Base-by-base conservation (phyloP, 2,888 invertebrate genomes). In the Strigamia transsilvanica region DNA sequence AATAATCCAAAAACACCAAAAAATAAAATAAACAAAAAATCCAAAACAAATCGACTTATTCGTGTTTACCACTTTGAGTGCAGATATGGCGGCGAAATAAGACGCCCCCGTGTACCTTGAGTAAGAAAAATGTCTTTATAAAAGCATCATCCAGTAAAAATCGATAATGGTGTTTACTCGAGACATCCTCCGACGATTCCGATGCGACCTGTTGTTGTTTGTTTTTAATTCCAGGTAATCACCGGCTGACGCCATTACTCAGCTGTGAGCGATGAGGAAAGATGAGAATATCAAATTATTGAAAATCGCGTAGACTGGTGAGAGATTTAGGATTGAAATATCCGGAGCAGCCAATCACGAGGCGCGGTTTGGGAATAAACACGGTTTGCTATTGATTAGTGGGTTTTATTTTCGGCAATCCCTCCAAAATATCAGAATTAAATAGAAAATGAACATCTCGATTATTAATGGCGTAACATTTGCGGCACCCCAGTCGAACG, bases 121-220 rank as follows among this genome's bases (percentile, higher is more conserved):
- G 84, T 61, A 2, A 3, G 83, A 56, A 83, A 81, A 27, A 73
- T 32, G 34, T 56, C 82, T 32, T 41, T n/a, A 38, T 56, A 46
- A 73, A 83, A 13, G 32, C 18, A 9, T 15, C 21, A 32, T 79
- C 12, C 3, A 0, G 13, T n/a, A 1, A 46, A 46, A 46, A 46
- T n/a, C 13, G 46, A n/a, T 46, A 46, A 46, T n/a, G 15, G 21
- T 32, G n/a, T 88, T 85, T 85, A 99, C 89, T 98, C 98, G 80
- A 93, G 88, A 82, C 96, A 97, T 0, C 99, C 99, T 18, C 99
- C 99, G 85, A 99, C 91, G 56, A 99, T 91, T 51, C 95, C 98
- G 85, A 99, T 93, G 86, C 97, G 91, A 12, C 98, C 98, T 80
- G 93, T 46, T n/a, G 13, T 46, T 46, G 13, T 46, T 46, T 46